Conservation (phyloP, 1,140 invertebrate species). For the Scaptomyza pallida region DNA sequence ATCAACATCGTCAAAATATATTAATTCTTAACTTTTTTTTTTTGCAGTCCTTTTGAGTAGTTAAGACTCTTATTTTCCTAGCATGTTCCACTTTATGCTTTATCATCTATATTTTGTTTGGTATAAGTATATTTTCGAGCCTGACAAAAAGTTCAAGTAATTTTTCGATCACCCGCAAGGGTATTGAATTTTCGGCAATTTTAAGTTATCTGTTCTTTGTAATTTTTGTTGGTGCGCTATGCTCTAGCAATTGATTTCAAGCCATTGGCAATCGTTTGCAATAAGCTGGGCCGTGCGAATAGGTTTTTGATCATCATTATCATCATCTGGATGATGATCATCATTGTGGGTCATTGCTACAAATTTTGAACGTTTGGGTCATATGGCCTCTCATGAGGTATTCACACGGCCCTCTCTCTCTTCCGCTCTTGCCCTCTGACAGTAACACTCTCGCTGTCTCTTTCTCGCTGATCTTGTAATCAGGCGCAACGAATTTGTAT, state of each 20-base stretch:
- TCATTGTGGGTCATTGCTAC: constrained; percentile 69
- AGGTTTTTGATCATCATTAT: constrained; percentile 65
- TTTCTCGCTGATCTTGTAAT: constrained; percentile 63
- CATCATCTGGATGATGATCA: constrained; percentile 6
- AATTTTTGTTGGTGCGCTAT: constrained; percentile 46
- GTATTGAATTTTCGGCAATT: constrained; percentile 1
- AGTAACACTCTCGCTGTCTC: not conserved
- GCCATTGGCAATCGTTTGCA: constrained; percentile 77
- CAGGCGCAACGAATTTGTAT: constrained; percentile 80
- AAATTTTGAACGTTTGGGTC: constrained; percentile 82
- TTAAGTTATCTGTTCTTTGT: not conserved
- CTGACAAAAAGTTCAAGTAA: not conserved
- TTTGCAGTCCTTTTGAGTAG: too few relatives aligned
- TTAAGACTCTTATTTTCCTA: too few relatives aligned
- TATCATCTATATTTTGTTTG: too few relatives aligned
- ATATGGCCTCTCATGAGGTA: constrained; percentile 50
- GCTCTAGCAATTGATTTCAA: constrained; percentile 79
- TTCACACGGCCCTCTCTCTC: constrained; percentile 55
- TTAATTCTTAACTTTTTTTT: too few relatives aligned
- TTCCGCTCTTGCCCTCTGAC: not conserved
- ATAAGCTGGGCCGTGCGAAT: constrained; percentile 76
- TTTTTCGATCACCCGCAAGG: not conserved
- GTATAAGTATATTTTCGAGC: too few relatives aligned
- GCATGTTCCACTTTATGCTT: too few relatives aligned
- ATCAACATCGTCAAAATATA: too few relatives aligned